phyloP scores from a whole-genome alignment of 2,797 vertebrate genomes.

The Parauchenoglanis ngamensis region DNA sequence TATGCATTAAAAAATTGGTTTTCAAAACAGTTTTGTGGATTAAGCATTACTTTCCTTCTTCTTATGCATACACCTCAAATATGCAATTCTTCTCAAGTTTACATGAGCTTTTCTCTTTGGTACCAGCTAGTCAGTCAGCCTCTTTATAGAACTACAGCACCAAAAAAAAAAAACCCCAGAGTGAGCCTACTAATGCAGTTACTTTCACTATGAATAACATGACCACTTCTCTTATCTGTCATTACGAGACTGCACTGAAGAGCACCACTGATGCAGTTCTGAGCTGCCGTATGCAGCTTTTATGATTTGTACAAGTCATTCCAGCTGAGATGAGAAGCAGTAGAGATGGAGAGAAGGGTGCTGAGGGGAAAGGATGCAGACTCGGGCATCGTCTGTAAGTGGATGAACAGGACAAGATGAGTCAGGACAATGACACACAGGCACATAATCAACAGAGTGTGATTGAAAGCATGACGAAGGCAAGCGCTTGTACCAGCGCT shows the following conservation, averaged over 20 bases:
- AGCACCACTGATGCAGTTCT: background rate
- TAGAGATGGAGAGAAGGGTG: background rate
- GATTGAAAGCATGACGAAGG: background rate
- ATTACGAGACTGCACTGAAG: background rate
- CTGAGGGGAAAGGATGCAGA: background rate
- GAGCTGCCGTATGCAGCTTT: no score
- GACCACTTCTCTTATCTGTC: background rate
- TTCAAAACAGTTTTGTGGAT: background rate
- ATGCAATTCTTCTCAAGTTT: background rate
- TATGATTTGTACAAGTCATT: background rate
- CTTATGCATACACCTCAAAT: background rate
- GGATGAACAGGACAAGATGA: constrained; percentile 8
- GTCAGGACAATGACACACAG: constrained; percentile 17
- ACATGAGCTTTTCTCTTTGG: background rate
- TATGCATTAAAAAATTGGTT: background rate
- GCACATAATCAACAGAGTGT: background rate
- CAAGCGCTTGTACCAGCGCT: background rate
- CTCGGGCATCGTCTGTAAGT: background rate
- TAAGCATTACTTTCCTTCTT: background rate
- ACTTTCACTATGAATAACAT: background rate
- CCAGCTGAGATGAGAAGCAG: background rate
- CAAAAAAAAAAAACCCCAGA: background rate
- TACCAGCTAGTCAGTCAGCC: background rate
- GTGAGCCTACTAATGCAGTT: background rate
- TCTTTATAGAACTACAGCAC: background rate